phyloP scores from a whole-genome alignment of 2,888 invertebrate species.

The Andrena chrysosceles region DNA sequence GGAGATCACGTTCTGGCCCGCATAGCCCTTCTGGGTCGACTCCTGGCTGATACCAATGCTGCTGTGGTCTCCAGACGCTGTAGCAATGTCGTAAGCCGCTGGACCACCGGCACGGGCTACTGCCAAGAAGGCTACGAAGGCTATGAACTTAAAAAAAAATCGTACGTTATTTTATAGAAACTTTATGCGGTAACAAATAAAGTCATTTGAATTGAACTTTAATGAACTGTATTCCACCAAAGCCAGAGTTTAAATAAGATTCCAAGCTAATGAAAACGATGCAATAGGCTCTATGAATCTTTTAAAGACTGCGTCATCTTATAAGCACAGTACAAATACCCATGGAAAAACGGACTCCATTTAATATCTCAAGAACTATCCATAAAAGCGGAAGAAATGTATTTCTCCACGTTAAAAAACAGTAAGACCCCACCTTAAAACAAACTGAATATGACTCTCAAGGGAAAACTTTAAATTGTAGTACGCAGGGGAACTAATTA shows the following conservation, averaged over 20 bases:
- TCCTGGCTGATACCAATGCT: slow-evolving; percentile 77
- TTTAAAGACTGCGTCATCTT: not conserved
- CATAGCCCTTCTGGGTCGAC: slow-evolving; percentile 79
- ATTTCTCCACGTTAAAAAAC: not conserved
- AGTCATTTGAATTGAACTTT: not conserved
- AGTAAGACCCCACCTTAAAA: too few species aligned
- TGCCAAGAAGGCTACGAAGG: slow-evolving; percentile 73
- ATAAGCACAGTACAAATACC: not conserved
- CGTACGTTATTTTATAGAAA: not conserved
- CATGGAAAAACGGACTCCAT: not conserved
- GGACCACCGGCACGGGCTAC: slow-evolving; percentile 73
- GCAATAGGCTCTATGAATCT: not conserved
- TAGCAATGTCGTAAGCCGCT: slow-evolving; percentile 76
- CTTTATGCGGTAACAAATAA: not conserved
- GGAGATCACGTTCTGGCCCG: slow-evolving; percentile 78
- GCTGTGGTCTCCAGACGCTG: slow-evolving; percentile 72
- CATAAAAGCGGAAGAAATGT: not conserved
- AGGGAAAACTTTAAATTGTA: not conserved
- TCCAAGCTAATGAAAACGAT: not conserved
- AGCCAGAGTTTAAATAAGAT: not conserved
- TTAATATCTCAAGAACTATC: not conserved
- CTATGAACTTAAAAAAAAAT: slow-evolving; percentile 65
- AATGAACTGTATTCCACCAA: not conserved
- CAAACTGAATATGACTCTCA: not conserved
- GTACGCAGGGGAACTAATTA: not conserved